These are phyloP conservation scores for Proteles cristata DNA, from an alignment of 2,113 vertebrate species.

Conservation along the genomic window DNA sequence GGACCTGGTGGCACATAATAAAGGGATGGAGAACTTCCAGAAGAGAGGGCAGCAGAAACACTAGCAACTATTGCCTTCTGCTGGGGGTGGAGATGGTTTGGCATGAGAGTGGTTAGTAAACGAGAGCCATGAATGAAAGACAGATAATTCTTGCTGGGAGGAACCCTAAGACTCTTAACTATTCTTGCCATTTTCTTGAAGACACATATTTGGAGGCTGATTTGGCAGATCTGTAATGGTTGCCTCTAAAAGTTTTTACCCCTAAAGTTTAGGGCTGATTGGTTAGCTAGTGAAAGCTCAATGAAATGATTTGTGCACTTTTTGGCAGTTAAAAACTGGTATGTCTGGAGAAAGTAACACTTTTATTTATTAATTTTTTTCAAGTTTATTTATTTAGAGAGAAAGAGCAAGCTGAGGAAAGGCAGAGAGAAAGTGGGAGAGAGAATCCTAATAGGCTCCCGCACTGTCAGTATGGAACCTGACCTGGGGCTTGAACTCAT, in stretches of 20 bases:
- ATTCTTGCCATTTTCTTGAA: conserved; percentile 12
- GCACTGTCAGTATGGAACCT: no score
- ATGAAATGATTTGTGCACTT: neutral
- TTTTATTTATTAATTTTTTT: neutral
- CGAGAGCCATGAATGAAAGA: neutral
- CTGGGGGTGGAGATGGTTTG: neutral
- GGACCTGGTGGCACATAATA: neutral
- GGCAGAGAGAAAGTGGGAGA: no score
- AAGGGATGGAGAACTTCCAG: neutral
- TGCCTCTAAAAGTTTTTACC: conserved; percentile 13
- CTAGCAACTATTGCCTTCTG: neutral
- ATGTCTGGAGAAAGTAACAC: neutral
- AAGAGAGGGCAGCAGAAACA: neutral
- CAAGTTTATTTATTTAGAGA: no score
- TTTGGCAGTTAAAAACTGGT: neutral
- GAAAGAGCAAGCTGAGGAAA: no score
- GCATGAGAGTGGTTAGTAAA: neutral
- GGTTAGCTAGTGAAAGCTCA: neutral
- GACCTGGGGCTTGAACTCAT: no score
- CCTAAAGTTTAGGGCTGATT: neutral
- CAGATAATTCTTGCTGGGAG: neutral
- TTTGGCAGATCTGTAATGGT: neutral
- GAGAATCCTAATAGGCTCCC: no score
- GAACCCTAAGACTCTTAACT: neutral
- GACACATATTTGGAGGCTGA: neutral